Conservation (phyloP, 2,888 invertebrate species). For the Ennomos quercinarius region DNA sequence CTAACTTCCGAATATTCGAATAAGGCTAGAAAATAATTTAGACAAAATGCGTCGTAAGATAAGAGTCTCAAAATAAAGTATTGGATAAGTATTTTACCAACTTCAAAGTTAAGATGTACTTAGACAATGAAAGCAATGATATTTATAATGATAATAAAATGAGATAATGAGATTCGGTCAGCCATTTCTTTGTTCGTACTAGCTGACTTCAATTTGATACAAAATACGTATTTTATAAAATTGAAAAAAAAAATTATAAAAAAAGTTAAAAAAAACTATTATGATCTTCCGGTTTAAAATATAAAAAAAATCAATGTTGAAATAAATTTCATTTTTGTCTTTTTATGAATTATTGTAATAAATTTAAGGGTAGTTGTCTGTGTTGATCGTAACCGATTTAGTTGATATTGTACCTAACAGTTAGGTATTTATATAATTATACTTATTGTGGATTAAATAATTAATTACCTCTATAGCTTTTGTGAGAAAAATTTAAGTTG, state of each 20-base stretch:
- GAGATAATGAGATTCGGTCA: conserved; percentile 69
- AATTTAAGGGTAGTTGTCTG: conserved; percentile 81
- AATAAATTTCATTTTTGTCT: conserved; percentile 75
- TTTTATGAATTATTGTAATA: conserved; percentile 79
- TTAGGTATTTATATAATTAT: conserved; percentile 81
- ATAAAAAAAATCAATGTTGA: conserved; percentile 71
- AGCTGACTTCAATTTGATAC: conserved; percentile 83
- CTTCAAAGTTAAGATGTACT: conserved; percentile 76
- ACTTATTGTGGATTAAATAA: conserved; percentile 81
- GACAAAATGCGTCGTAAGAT: conserved; percentile 81
- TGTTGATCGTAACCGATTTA: conserved; percentile 83
- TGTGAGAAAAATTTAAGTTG: conserved; percentile 79
- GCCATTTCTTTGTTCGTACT: conserved; percentile 76
- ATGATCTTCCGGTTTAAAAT: conserved; percentile 79
- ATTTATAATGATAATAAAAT: conserved; percentile 74
- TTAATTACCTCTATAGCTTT: conserved; percentile 83
- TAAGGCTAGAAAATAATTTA: conserved; percentile 78
- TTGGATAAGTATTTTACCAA: conserved; percentile 84
- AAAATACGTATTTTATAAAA: conserved; percentile 83
- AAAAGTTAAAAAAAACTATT: conserved; percentile 72
- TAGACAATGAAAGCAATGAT: conserved; percentile 81
- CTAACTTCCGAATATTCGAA: conserved; percentile 71
- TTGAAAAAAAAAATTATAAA: conserved; percentile 61
- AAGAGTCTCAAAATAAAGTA: conserved; percentile 79
- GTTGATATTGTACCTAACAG: conserved; percentile 78